Evolutionary conservation across 2,797 vertebrate species (phyloP).

Genomic region (Myotis myotis): DNA sequence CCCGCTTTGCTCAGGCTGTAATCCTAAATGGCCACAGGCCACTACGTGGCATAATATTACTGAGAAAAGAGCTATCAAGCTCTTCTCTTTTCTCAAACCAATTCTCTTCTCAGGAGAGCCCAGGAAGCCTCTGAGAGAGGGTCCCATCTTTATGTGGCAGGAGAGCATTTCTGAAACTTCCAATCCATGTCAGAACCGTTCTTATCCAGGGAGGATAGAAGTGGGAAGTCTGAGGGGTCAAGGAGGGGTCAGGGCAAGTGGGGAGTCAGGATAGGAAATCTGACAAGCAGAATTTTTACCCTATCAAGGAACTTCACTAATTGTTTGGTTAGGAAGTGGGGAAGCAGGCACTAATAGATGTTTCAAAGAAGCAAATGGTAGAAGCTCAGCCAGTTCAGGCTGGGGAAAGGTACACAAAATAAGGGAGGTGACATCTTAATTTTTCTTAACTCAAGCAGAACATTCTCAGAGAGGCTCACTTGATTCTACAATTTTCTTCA

Average conservation of each 20-base stretch:
- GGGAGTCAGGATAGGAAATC: not conserved
- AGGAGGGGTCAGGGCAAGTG: not conserved
- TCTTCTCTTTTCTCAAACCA: not conserved
- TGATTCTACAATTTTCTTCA: not conserved
- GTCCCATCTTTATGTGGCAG: not conserved
- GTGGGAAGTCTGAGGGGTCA: not conserved
- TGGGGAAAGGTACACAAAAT: not conserved
- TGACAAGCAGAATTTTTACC: not conserved
- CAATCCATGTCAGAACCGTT: not conserved
- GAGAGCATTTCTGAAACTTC: not conserved
- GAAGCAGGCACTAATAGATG: not conserved
- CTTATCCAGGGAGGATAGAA: not conserved
- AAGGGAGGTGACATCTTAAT: not conserved
- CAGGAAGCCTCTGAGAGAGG: too few relatives aligned
- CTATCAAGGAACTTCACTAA: not conserved
- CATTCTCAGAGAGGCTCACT: not conserved
- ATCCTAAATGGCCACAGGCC: not conserved
- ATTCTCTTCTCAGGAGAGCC: not conserved
- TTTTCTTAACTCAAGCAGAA: not conserved
- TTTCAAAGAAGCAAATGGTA: not conserved
- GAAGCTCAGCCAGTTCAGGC: not conserved
- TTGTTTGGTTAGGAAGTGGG: rapidly evolving
- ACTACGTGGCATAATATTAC: not conserved
- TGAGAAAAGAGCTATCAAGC: not conserved
- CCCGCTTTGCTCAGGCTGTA: not conserved